phyloP scores from a whole-genome alignment of 2,113 vertebrate species.

The Balaenoptera acutorostrata region DNA sequence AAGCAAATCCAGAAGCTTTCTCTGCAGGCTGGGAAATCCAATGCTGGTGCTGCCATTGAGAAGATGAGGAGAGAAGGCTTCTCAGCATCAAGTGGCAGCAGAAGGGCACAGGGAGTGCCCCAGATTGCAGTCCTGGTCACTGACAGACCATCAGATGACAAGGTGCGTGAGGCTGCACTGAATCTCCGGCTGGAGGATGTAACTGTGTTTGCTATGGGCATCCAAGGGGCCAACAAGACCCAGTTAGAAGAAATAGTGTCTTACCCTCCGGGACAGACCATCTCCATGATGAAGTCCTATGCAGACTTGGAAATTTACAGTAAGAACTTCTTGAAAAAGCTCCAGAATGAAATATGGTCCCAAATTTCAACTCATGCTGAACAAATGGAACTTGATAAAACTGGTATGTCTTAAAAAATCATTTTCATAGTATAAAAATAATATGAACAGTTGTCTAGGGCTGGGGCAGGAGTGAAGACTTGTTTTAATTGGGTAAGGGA shows the following conservation, averaged over 20 bases:
- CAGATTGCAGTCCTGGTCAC: constrained; percentile 75
- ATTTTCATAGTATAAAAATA: neutral
- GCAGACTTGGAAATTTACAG: constrained; percentile 17
- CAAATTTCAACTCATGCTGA: neutral
- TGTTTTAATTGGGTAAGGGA: neutral
- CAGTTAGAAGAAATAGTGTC: constrained; percentile 71
- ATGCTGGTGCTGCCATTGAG: constrained; percentile 55
- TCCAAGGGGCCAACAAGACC: constrained; percentile 32
- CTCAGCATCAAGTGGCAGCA: constrained; percentile 17
- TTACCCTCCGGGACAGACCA: constrained; percentile 30
- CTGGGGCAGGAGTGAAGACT: neutral
- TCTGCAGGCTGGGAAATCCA: constrained; percentile 43
- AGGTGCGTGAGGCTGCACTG: neutral
- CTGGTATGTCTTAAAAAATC: constrained; percentile 59
- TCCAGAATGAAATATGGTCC: constrained; percentile 64
- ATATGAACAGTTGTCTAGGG: neutral
- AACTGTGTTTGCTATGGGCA: constrained; percentile 57
- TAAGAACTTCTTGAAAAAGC: constrained; percentile 61
- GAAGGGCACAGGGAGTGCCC: constrained; percentile 64
- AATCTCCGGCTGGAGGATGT: constrained; percentile 47
- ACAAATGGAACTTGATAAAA: constrained; percentile 48
- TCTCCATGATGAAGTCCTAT: constrained; percentile 42
- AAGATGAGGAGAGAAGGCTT: constrained; percentile 61
- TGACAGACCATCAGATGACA: constrained; percentile 51
- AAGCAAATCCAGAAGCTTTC: constrained; percentile 56